Evolutionary conservation across 2,113 vertebrate species (phyloP), one percentile per base, ranked within the genome.

Genomic region (Seriola quinqueradiata): DNA sequence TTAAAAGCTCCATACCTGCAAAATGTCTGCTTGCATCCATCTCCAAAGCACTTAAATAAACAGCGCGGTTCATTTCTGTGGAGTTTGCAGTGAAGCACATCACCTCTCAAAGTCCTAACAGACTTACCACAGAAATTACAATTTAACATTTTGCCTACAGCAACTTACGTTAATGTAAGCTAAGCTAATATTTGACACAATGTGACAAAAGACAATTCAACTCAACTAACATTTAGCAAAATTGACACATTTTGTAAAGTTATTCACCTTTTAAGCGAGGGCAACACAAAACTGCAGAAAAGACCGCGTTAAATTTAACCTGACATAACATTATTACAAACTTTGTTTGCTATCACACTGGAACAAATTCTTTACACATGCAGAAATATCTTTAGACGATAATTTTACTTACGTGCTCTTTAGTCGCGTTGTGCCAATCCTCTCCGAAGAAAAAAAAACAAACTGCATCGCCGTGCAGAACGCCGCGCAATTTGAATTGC

Each of bases 21-120:
- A 54, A 65, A 75, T 54, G 60, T 54, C 14, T 67, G 61, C 74
- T 52, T 67, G 36, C 38, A 67, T 4, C n/a, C 58, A 0, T 44
- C 25, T 34, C 19, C 25, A 23, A 50, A 9, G 57, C 40, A 74
- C 17, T 74, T 46, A 60, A 48, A 73, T n/a, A 73, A 50, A 74
- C 36, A 72, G 3, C 17, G 11, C 5, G 8, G 8, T 48, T 60
- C 23, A 48, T 73, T 60, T 32, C 25, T 2, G 11, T 59, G 54
- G 16, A 72, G 32, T 70, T 23, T 40, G 52, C 68, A 70, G 3
- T 60, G 70, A 46, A 60, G 55, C 17, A 60, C 40, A 60, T n/a
- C 46, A 21, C 40, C 16, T 17, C 17, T 60, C 40, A 60, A n/a
- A 21, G 57, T 60, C 42, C 17, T 60, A 60, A 60, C 5, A 1